These are phyloP conservation scores for Cervus canadensis DNA, from an alignment of 2,113 vertebrate species.

Conservation along the genomic window DNA sequence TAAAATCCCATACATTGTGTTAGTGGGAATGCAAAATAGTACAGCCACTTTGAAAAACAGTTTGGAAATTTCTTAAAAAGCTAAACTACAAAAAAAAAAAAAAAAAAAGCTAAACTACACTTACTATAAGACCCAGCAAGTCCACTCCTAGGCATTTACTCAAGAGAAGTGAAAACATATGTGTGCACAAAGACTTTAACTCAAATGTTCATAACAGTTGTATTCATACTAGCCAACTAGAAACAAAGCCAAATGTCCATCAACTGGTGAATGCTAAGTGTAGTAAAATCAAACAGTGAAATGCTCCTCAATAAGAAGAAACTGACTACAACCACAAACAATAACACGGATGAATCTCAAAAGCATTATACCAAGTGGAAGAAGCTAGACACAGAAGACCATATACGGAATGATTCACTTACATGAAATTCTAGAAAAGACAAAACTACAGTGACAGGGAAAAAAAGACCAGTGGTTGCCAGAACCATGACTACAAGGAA, in stretches of 20 bases:
- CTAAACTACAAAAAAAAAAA: not conserved
- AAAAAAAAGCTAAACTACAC: not conserved
- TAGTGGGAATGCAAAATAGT: not conserved
- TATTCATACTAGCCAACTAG: not conserved
- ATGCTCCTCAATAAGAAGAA: not conserved
- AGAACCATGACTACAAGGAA: not conserved
- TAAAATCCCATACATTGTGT: not conserved
- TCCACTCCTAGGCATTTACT: not conserved
- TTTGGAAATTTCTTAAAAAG: not conserved
- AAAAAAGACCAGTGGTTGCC: not conserved
- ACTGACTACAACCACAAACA: not conserved
- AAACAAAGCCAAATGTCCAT: not conserved
- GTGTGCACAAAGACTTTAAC: not conserved
- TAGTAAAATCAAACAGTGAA: not conserved
- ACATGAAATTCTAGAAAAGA: not conserved
- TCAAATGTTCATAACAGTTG: not conserved
- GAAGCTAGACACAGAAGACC: not conserved
- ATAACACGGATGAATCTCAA: not conserved
- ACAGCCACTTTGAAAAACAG: not conserved
- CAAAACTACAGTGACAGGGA: not conserved
- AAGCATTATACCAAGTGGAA: not conserved
- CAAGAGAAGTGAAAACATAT: slow-evolving; percentile 17
- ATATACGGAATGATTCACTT: not conserved
- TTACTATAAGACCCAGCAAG: not conserved
- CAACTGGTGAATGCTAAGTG: not conserved